Percentiles rank a stretch among this genome's conserved stretches.
Evolutionary conservation across 2,888 invertebrate species (phyloP).

Genomic region (Aphidius colemani): DNA sequence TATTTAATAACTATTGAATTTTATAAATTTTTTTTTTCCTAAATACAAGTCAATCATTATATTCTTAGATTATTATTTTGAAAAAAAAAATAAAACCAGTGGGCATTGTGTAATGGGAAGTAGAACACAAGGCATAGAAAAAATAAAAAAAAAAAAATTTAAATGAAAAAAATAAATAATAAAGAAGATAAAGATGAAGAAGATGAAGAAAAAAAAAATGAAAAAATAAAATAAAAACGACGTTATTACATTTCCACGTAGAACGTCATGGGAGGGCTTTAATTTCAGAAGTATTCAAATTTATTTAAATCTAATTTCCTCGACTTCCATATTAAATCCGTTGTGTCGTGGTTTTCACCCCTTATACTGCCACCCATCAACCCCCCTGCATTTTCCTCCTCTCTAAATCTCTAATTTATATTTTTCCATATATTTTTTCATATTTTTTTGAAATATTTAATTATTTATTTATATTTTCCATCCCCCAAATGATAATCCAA

Average conservation of each 20-base stretch:
- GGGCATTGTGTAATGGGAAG: slow-evolving; percentile 24
- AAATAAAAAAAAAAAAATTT: slow-evolving; percentile 20
- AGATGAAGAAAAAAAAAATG: slow-evolving; percentile 24
- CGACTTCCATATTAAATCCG: slow-evolving; percentile 53
- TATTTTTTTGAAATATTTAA: background rate
- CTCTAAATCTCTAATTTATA: slow-evolving; percentile 28
- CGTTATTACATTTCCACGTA: slow-evolving; percentile 56
- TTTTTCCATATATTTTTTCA: background rate
- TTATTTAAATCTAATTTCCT: slow-evolving; percentile 57
- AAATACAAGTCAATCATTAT: too few species aligned
- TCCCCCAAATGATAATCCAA: slow-evolving; percentile 9
- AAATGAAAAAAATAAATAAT: slow-evolving; percentile 25
- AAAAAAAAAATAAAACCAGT: background rate
- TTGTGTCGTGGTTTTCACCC: slow-evolving; percentile 48
- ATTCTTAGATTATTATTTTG: too few species aligned
- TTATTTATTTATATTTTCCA: slow-evolving; percentile 2
- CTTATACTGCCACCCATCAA: slow-evolving; percentile 29
- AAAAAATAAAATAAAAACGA: slow-evolving; percentile 35
- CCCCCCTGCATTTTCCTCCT: slow-evolving; percentile 30
- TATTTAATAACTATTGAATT: too few species aligned
- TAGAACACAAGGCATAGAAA: slow-evolving; percentile 15
- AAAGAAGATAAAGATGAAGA: slow-evolving; percentile 30
- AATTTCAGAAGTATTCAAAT: slow-evolving; percentile 59
- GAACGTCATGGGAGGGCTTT: slow-evolving; percentile 54
- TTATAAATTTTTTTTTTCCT: too few species aligned